Conservation (phyloP, 2,113 vertebrate species). For the Corynorhinus townsendii region DNA sequence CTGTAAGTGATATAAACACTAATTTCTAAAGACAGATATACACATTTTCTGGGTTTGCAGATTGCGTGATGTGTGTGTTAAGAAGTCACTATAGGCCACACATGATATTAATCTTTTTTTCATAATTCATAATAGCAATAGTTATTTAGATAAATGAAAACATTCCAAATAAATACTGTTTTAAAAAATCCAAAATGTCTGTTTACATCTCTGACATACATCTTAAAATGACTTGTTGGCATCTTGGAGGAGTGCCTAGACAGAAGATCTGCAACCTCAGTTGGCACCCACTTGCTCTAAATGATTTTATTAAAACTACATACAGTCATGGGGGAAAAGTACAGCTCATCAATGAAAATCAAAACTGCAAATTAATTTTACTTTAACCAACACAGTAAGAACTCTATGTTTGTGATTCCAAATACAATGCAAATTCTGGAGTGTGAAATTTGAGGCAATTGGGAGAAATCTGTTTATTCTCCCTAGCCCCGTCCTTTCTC, state of each 20-base stretch:
- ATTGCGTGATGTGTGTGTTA: conserved; percentile 78
- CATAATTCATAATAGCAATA: conserved; percentile 87
- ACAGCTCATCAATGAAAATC: conserved; percentile 78
- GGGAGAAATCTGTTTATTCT: conserved; percentile 59
- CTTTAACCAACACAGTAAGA: conserved; percentile 76
- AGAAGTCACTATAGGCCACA: conserved; percentile 87
- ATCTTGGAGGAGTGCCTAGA: conserved; percentile 78
- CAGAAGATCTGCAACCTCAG: conserved; percentile 77
- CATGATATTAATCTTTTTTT: conserved; percentile 84
- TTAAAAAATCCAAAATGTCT: conserved; percentile 84
- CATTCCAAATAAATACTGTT: conserved; percentile 87
- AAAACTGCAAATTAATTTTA: conserved; percentile 82
- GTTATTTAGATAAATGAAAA: conserved; percentile 89
- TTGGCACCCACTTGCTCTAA: conserved; percentile 75
- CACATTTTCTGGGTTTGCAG: conserved; percentile 87
- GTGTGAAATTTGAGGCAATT: conserved; percentile 58
- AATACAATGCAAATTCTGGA: conserved; percentile 71
- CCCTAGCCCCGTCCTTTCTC: neutral
- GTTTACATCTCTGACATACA: conserved; percentile 88
- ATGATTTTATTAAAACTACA: conserved; percentile 80
- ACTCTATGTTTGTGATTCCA: conserved; percentile 79
- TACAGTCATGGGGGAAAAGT: conserved; percentile 76
- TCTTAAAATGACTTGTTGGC: conserved; percentile 82
- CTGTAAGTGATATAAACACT: conserved; percentile 89
- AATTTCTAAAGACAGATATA: conserved; percentile 91